These are phyloP conservation scores for Pediacus dermestoides DNA, from an alignment of 2,888 invertebrate genomes.

Conservation along the genomic window DNA sequence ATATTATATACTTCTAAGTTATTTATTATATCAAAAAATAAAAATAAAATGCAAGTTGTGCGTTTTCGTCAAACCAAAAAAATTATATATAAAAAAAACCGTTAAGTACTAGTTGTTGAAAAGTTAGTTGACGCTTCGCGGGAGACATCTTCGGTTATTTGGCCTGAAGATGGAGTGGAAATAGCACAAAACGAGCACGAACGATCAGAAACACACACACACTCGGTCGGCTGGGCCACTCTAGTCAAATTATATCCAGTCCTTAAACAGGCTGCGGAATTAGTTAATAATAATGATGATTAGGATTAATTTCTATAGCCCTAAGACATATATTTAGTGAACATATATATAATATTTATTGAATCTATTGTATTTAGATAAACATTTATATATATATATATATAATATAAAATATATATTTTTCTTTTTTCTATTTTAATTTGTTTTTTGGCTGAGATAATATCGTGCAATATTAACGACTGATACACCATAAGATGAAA, in stretches of 20 bases:
- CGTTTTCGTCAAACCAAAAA: constrained; percentile 42
- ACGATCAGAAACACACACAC: neutral
- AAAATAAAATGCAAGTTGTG: constrained; percentile 43
- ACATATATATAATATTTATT: constrained; percentile 49
- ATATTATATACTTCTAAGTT: constrained; percentile 34
- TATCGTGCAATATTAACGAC: constrained; percentile 52
- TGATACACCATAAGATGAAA: constrained; percentile 42
- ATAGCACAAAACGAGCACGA: constrained; percentile 1
- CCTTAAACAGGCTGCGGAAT: constrained; percentile 44
- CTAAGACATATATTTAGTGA: constrained; percentile 47
- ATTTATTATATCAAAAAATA: constrained; percentile 2
- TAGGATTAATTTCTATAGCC: constrained; percentile 47
- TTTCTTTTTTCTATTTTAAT: constrained; percentile 30
- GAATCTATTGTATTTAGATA: constrained; percentile 47
- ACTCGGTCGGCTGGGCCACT: constrained; percentile 41
- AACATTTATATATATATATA: constrained; percentile 28
- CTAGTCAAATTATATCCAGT: constrained; percentile 52
- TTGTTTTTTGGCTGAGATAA: constrained; percentile 47
- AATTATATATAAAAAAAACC: constrained; percentile 7
- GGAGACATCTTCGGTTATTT: constrained; percentile 25
- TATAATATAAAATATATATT: constrained; percentile 23
- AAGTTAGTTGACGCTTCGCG: constrained; percentile 49
- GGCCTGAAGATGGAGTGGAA: constrained; percentile 35
- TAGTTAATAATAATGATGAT: constrained; percentile 47
- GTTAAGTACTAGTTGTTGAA: constrained; percentile 46